Percentiles rank a stretch among this genome's conserved stretches.
Conservation (phyloP, 2,797 vertebrate genomes). For the Columba guinea region DNA sequence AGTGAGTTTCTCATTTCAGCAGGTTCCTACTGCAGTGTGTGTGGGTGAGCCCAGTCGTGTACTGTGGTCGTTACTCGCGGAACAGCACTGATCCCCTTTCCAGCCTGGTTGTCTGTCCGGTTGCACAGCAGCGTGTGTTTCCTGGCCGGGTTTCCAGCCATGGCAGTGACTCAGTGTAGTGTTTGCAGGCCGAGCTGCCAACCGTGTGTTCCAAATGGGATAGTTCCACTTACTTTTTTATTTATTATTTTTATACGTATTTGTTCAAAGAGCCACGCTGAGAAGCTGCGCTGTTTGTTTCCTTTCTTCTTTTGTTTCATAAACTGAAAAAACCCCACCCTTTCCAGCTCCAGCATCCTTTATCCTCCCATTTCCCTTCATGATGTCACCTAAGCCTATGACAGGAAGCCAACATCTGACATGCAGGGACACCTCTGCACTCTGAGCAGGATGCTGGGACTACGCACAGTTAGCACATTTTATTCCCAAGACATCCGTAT, state of each 20-base stretch:
- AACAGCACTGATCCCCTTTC: background rate
- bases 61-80: background rate
- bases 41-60: background rate
- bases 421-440: slow-evolving; percentile 57
- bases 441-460: slow-evolving; percentile 59
- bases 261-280: slow-evolving; percentile 56
- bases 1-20: background rate
- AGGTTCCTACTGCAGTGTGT: background rate
- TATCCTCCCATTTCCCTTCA: slow-evolving; percentile 67
- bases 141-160: slow-evolving; percentile 41
- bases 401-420: slow-evolving; percentile 62
- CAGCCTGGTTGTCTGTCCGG: background rate
- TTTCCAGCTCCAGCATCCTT: slow-evolving; percentile 62
- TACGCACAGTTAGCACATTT: slow-evolving; percentile 29
- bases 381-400: slow-evolving; percentile 61
- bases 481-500: slow-evolving; percentile 48
- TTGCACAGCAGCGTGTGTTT: slow-evolving; percentile 29
- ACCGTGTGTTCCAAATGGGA: slow-evolving; percentile 31
- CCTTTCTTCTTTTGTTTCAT: slow-evolving; percentile 68
- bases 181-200: slow-evolving; percentile 56
- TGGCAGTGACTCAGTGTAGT: slow-evolving; percentile 41
- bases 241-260: slow-evolving; percentile 50
- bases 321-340: slow-evolving; percentile 62
- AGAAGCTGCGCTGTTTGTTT: slow-evolving; percentile 63
- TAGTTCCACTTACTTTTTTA: slow-evolving; percentile 5